Base-by-base conservation (phyloP, 2,113 vertebrate genomes). In the Ctenodactylus gundi region DNA sequence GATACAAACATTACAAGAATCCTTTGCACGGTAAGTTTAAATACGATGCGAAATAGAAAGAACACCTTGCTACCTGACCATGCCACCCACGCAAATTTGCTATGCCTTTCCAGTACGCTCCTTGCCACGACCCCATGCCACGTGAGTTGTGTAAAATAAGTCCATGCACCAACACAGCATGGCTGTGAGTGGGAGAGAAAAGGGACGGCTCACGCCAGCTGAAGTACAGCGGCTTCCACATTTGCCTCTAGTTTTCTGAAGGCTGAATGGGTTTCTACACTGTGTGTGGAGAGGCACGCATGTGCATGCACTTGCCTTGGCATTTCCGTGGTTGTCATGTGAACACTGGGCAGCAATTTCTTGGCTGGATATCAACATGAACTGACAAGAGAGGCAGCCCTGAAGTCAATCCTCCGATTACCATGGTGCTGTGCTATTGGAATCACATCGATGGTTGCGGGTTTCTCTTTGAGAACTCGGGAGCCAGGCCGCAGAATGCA, bases 311-410 rank as follows among this genome's bases (percentile, higher is more conserved):
- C 88, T 58, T 34, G 93, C 87, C 60, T 73, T 94, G 97, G 92
- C 97, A 76, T 92, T 91, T 95, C 95, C 11, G 84, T 23, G 97
- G 95, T 95, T 55, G 51, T 94, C 46, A 58, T 39, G 92, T 91
- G 92, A 97, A 93, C 94, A 14, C 94, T 78, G 93, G 96, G 91
- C 85, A 39, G 62, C 84, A 1, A 96, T 96, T 92, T 94, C 94
- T 95, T 93, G 96, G 89, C 94, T 70, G 96, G 58, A 95, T 91
- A 46, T 94, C 98, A 98, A 98, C 97, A 90, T 3, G 95, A 97
- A 97, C 98, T 97, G 98, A 99, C 98, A 98, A 92, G 84, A 94
- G 96, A 97, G 97, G 87, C 96, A 98, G 98, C 97, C 96, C 83
- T 29, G 82, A n/a, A 96, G 97, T 98, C 97, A 98, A 89, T 97